Percentiles rank a stretch among this genome's conserved stretches.
Conservation (phyloP, 2,113 vertebrate species). For the Peromyscus maniculatus region DNA sequence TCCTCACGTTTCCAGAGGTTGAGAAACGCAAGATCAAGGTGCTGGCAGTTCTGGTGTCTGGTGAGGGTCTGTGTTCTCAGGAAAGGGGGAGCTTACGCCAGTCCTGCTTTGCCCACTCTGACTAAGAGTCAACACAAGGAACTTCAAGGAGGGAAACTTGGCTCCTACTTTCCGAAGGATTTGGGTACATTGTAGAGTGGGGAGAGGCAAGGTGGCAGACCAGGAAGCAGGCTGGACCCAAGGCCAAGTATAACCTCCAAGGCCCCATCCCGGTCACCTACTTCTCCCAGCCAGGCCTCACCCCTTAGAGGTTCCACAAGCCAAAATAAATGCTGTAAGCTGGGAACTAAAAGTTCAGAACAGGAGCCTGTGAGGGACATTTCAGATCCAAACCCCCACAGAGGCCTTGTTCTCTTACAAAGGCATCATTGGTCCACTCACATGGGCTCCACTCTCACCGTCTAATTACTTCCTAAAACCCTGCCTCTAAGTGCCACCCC, state of each 20-base stretch:
- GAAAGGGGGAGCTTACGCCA: not conserved
- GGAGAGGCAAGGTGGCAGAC: not conserved
- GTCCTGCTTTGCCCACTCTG: no score
- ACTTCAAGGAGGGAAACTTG: not conserved
- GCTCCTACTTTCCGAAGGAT: not conserved
- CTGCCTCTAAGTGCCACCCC: not conserved
- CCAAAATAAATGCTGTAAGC: not conserved
- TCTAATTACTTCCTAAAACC: not conserved
- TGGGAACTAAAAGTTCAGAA: not conserved
- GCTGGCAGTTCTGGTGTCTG: not conserved
- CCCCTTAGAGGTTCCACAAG: not conserved
- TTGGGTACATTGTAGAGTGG: not conserved
- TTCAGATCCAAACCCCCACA: not conserved
- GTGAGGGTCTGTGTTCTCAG: not conserved
- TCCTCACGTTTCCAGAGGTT: conserved; percentile 2
- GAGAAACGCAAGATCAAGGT: not conserved
- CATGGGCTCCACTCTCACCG: not conserved
- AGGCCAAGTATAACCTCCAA: not conserved
- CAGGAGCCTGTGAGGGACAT: no score
- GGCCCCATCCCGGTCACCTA: not conserved
- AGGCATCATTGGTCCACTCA: not conserved
- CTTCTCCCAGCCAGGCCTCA: not conserved
- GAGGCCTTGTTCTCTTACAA: not conserved
- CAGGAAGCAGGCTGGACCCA: not conserved
- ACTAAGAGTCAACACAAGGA: not conserved